Base-by-base conservation (phyloP, 35 echinoderm and acorn worm species). In the Heliocidaris erythrogramma region DNA sequence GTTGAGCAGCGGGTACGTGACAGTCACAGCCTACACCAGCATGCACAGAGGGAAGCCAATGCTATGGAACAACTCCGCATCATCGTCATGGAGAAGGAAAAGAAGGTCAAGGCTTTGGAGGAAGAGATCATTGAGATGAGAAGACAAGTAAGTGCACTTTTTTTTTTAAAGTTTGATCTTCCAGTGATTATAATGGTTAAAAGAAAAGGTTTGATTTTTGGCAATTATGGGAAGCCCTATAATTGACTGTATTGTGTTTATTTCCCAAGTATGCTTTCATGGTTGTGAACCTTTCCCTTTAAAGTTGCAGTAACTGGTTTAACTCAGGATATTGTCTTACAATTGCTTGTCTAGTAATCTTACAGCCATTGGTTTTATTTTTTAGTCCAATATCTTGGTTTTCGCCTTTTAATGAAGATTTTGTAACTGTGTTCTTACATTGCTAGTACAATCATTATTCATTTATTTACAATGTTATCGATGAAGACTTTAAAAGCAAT, bases 21-120 rank as follows among this genome's bases (percentile, higher is more conserved):
- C 24, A 71, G 47, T 47, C 92, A 95, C 93, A 88, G 35, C 86
- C 78, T 95, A 30, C 94, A 97, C n/a, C 85, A 94, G 24, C 48
- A 91, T 17, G 94, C 59, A n/a, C 94, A 96, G 30, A 93, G 94
- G 47, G 97, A 97, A 32, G 92, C 97, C 18, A 97, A 97, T 59
- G 85, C 96, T 16, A 96, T 99, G 16, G 98, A 99, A 32, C 98
- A 99, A 85, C 95, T 99, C 49, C 96, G 96, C 48, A 95, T 94
- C 61, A 97, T 99, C 47, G 94, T 99, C 13, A 90, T 71, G 60
- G 97, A 97, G 89, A 99, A 97, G 60, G 98, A 99, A 90, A 86
- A 95, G 24, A 99, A 96, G 94, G 96, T 99, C 9, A 90, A 94
- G 59, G 88, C 91, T 60, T 94, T 99, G 87, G 98, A 99, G 92